A percentile compares a stretch with the other conserved stretches of the same genome.
Evolutionary conservation across 2,113 vertebrate species (phyloP).

Genomic region (Ursus arctos): DNA sequence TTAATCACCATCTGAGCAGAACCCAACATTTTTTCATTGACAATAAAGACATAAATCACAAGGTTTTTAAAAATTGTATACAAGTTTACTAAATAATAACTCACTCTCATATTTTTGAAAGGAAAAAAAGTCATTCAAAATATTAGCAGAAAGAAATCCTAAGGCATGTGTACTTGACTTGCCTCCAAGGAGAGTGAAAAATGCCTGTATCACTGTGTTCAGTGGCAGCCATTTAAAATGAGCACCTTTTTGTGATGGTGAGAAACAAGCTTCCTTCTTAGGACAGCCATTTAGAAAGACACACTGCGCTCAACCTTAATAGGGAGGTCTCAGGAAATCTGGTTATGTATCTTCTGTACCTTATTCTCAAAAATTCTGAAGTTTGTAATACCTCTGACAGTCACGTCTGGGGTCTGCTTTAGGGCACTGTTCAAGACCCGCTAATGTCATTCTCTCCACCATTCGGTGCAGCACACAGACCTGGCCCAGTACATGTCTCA

Average conservation of each 20-base stretch:
- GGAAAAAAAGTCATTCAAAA: conserved; percentile 24
- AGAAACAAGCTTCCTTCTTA: conserved; percentile 26
- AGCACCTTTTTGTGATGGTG: neutral
- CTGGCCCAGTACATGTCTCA: conserved; percentile 94
- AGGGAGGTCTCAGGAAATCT: neutral
- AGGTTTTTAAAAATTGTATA: neutral
- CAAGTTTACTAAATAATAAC: conserved; percentile 44
- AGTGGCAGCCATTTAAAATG: neutral
- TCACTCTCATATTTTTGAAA: conserved; percentile 41
- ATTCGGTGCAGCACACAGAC: conserved; percentile 91
- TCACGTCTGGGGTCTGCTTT: neutral
- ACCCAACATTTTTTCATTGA: neutral
- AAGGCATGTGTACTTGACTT: neutral
- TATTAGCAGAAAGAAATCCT: conserved; percentile 37
- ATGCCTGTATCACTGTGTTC: neutral
- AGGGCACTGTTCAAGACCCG: neutral
- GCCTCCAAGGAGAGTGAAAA: neutral
- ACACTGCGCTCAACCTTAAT: neutral
- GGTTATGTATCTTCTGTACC: neutral
- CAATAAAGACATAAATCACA: neutral
- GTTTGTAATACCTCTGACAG: neutral
- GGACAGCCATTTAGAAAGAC: neutral
- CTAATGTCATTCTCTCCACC: conserved; percentile 46
- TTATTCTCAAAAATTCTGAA: neutral
- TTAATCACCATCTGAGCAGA: conserved; percentile 47